Evolutionary conservation across 2,888 invertebrate genomes (phyloP).

Genomic region (Cataglyphis albicans): DNA sequence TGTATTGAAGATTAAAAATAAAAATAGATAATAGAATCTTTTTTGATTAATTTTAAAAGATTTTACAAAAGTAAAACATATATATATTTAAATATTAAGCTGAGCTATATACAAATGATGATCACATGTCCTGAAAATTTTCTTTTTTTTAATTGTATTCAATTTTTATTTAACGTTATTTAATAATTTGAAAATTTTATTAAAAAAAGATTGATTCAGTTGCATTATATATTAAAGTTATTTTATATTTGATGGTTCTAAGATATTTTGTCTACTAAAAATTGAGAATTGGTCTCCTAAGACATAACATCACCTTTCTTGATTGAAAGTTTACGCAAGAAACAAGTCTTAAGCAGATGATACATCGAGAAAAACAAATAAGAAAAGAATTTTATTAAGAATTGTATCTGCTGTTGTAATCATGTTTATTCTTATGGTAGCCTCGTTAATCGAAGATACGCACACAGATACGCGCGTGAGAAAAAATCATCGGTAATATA

Average conservation of each 20-base stretch:
- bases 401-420: neutral
- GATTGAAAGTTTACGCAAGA: neutral
- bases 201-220: neutral
- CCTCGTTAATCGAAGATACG: conserved; percentile 7
- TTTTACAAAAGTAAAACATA: neutral
- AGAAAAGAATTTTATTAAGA: conserved; percentile 17
- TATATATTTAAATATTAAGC: too few species aligned
- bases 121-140: too few species aligned
- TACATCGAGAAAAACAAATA: neutral
- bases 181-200: neutral
- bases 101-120: too few species aligned
- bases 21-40: neutral
- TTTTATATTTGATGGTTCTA: neutral
- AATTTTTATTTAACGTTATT: too few species aligned
- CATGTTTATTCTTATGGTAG: conserved; percentile 17
- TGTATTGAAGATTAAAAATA: too few species aligned
- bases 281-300: neutral
- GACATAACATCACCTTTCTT: neutral
- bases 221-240: too few species aligned
- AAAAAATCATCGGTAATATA: conserved; percentile 38
- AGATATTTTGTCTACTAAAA: conserved; percentile 5
- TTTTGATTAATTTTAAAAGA: neutral
- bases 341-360: neutral
- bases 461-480: conserved; percentile 14
- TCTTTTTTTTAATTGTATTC: too few species aligned